Base-by-base conservation (phyloP, 2,113 vertebrate species). In the Aegotheles bennettii region DNA sequence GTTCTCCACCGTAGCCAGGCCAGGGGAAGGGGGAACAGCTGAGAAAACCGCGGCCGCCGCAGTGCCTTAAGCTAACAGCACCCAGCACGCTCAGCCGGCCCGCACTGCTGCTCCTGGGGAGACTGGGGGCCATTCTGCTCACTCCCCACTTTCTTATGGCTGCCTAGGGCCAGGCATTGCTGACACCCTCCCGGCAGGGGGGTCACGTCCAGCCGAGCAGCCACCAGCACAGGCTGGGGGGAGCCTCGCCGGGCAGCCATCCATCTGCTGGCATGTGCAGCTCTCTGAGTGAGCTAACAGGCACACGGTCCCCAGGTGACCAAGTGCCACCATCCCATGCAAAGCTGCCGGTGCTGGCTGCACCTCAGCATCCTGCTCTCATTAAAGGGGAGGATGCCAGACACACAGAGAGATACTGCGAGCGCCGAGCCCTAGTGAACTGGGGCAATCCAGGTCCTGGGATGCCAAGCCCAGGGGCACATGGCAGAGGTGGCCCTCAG, bases 21-120 rank as follows among this genome's bases (percentile, higher is more conserved):
- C 75, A 89, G 85, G 65, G 88, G 64, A 94, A 89, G 59, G 92
- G 76, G 80, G 57, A 95, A 89, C 79, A 96, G 97, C 75, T 84
- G 95, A 88, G 84, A 87, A 96, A 97, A 95, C 93, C 43, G 73
- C 7, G 16, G 86, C 76, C 3, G 87, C 84, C 83, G 83, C 17
- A 11, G 60, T 0, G 16, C 73, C 93, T 67, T 86, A 77, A 95
- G 95, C 47, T 83, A 95, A 83, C 92, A 94, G 84, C 6, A 10
- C 68, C 83, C 81, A 5, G 93, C 3, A 24, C 5, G 29, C 80
- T 80, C 26, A 36, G 92, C 81, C 81, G 77, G 84, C 87, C 84
- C 36, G 0, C 5, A 0, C 50, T 36, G 7, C 43, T 7, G 64
- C 85, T 86, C 67, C 26, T 50, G 68, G 88, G 5, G 31, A 29